A percentile compares a stretch with the other conserved stretches of the same genome.
Evolutionary conservation across 2,797 vertebrate genomes (phyloP).

Genomic region (Meriones psammophilus): DNA sequence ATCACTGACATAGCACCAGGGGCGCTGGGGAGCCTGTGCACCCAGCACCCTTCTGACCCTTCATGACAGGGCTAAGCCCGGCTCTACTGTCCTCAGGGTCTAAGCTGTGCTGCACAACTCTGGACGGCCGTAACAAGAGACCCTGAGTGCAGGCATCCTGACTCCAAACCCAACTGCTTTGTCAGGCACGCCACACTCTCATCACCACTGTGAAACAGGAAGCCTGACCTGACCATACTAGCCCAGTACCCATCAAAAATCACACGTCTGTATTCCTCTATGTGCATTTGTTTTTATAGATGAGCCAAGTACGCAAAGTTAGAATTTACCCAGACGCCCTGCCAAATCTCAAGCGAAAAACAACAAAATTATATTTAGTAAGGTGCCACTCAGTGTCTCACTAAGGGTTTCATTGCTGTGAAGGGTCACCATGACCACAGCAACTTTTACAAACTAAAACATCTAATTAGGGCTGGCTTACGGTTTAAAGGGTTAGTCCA

Average conservation of each 20-base stretch:
- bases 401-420: neutral
- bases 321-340: conserved; percentile 61
- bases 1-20: neutral
- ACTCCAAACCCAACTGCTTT: conserved; percentile 18
- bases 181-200: neutral
- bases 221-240: conserved; percentile 27
- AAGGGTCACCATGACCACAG: neutral
- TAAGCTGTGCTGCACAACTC: neutral
- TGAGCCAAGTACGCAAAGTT: conserved; percentile 33
- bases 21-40: neutral
- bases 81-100: neutral
- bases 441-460: neutral
- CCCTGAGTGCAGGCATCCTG: neutral
- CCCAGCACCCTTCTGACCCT: conserved; percentile 15
- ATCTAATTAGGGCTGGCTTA: neutral
- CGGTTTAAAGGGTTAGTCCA: neutral
- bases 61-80: neutral
- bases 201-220: conserved; percentile 25
- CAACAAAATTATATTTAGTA: neutral
- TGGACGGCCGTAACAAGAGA: conserved; percentile 7
- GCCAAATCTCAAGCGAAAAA: conserved; percentile 43
- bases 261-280: conserved; percentile 31
- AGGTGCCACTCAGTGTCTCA: conserved; percentile 30
- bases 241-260: conserved; percentile 47
- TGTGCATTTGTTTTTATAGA: conserved; percentile 1